These are phyloP conservation scores for Podarcis muralis DNA, from an alignment of 2,113 vertebrate genomes.

Conservation along the genomic window DNA sequence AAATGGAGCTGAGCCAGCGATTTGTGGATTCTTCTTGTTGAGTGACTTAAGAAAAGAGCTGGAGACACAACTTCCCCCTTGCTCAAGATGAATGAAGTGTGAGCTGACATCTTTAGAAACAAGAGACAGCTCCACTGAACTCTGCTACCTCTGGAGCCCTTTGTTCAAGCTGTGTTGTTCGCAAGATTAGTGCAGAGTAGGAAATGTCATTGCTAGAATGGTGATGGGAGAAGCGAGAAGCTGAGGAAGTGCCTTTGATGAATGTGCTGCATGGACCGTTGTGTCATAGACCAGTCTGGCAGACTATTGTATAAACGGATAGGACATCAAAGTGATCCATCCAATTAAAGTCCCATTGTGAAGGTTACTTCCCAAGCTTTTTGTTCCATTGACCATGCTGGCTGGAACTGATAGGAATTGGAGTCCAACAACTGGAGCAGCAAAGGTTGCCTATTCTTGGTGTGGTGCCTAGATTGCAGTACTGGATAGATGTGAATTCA, in stretches of 20 bases:
- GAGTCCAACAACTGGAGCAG: too few relatives aligned
- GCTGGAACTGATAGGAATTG: too few relatives aligned
- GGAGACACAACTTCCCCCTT: conserved; percentile 38
- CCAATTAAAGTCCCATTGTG: neutral
- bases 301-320: neutral
- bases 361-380: neutral
- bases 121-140: neutral
- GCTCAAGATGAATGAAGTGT: neutral
- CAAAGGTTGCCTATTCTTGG: neutral
- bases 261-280: accelerated
- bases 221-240: neutral
- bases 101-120: conserved; percentile 2
- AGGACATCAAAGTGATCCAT: neutral
- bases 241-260: neutral
- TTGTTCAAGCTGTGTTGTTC: neutral
- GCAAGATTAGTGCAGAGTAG: neutral
- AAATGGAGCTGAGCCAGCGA: conserved; percentile 32
- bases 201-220: neutral
- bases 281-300: neutral
- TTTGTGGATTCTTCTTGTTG: conserved; percentile 12
- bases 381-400: neutral
- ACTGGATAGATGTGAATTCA: neutral
- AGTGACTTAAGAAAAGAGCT: conserved; percentile 34
- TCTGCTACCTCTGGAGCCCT: neutral
- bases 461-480: neutral